Base-by-base conservation (phyloP, 2,113 vertebrate genomes). In the Ranitomeya imitator region DNA sequence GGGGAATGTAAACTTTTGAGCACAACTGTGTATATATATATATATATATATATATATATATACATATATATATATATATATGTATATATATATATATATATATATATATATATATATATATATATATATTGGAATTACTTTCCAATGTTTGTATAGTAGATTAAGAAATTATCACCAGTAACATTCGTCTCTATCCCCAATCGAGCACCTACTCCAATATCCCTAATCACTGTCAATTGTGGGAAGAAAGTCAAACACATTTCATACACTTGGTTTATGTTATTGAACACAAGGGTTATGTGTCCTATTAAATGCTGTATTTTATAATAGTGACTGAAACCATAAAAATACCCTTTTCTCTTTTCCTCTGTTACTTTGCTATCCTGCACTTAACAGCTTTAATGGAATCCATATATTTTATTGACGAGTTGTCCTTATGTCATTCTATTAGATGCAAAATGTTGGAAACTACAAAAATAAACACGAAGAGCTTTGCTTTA, bases 361-460 rank as follows among this genome's bases (percentile, higher is more conserved):
- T 52, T 52, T 74, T 52, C 52, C 2, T 45, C 31, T 52, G 45
- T 16, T 76, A 7, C 19, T 76, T 76, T 76, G 37, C 73, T 51
- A 11, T 76, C 73, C 21, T 76, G 73, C 73, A 52, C 37, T 52
- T 52, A 52, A 76, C 37, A 76, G 73, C 73, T 52, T 76, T 76
- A 76, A 76, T 52, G 73, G 73, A 76, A 52, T 52, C 37, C 73
- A 76, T 76, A 52, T 76, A 76, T 52, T 76, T 76, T 12, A 74
- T 11, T 52, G 45, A 51, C 7, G 9, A 11, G 73, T 52, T 52
- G 73, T 76, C 37, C 45, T 21, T 45, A 51, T 74, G 71, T 74
- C 71, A 45, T 74, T 51, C 71, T 45, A 45, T 76, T 76, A 52
- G 18, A 52, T 11, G 45, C 37, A 11, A 76, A 76, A 51, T 76